Percentiles rank a stretch among this genome's conserved stretches.
Evolutionary conservation across 2,113 vertebrate species (phyloP).

Genomic region (mouse (Mus musculus)): DNA sequence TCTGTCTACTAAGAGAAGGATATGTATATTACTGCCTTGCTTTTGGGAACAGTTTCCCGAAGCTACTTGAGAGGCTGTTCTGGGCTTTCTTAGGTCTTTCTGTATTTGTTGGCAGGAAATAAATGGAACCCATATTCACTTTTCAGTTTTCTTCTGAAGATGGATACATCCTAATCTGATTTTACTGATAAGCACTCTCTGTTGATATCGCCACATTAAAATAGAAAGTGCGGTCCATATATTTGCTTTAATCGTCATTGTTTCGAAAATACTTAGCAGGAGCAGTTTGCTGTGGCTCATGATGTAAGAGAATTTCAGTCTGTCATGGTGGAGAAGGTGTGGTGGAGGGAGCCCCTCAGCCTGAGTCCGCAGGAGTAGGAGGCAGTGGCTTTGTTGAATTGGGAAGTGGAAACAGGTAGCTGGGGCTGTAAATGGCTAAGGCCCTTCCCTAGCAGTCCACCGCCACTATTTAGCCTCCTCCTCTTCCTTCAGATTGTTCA

Average conservation of each 20-base stretch:
- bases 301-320: neutral
- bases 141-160: conserved; percentile 32
- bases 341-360: neutral
- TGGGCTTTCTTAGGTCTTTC: neutral
- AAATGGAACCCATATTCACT: neutral
- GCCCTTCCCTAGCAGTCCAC: neutral
- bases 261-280: neutral
- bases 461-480: neutral
- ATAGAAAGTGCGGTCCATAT: neutral
- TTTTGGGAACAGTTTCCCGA: neutral
- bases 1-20: neutral
- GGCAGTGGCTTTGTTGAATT: neutral
- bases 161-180: neutral
- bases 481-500: neutral
- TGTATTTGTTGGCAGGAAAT: neutral
- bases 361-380: neutral
- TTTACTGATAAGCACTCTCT: neutral
- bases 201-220: conserved; percentile 16
- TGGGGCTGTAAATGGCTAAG: neutral
- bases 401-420: neutral
- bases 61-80: neutral
- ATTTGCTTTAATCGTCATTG: neutral
- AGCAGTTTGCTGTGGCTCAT: neutral
- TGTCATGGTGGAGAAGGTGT: neutral
- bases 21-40: neutral